A percentile compares a stretch with the other conserved stretches of the same genome.
These are phyloP conservation scores for Colletes latitarsis DNA, from an alignment of 1,140 invertebrate species.

Conservation along the genomic window DNA sequence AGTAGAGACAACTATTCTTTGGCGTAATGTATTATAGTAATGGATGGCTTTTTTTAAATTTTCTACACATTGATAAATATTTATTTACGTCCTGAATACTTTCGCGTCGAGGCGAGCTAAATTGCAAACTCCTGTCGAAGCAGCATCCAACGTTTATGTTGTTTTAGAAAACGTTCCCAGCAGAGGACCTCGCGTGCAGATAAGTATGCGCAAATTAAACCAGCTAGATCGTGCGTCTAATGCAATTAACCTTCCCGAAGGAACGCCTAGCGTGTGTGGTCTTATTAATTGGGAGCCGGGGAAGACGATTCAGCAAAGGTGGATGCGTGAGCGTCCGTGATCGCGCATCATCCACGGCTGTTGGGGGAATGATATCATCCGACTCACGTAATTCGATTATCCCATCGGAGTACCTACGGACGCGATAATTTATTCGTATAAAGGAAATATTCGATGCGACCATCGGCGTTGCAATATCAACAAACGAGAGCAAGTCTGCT, in stretches of 20 bases:
- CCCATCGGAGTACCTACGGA: background rate
- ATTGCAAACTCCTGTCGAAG: too few species aligned
- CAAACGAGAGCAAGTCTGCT: background rate
- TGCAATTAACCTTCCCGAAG: slow-evolving; percentile 21
- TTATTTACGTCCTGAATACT: too few species aligned
- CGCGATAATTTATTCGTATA: background rate
- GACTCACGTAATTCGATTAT: slow-evolving; percentile 10
- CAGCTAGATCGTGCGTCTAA: background rate
- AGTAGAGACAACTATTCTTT: too few species aligned
- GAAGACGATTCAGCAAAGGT: slow-evolving; percentile 21
- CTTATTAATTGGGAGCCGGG: slow-evolving; percentile 17
- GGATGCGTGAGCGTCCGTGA: slow-evolving; percentile 9
- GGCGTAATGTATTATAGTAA: too few species aligned
- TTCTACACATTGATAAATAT: too few species aligned
- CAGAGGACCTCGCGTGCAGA: background rate
- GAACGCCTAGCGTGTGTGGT: slow-evolving; percentile 18
- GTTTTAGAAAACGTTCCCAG: background rate
- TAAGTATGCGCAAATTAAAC: background rate
- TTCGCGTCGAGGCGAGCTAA: too few species aligned
- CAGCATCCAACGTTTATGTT: background rate
- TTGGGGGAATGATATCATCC: slow-evolving; percentile 21
- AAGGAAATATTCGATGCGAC: background rate
- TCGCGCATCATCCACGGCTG: background rate
- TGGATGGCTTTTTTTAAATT: too few species aligned
- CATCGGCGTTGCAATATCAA: background rate